Evolutionary conservation across 2,113 vertebrate species (phyloP).

Genomic region (Thamnaconus septentrionalis): DNA sequence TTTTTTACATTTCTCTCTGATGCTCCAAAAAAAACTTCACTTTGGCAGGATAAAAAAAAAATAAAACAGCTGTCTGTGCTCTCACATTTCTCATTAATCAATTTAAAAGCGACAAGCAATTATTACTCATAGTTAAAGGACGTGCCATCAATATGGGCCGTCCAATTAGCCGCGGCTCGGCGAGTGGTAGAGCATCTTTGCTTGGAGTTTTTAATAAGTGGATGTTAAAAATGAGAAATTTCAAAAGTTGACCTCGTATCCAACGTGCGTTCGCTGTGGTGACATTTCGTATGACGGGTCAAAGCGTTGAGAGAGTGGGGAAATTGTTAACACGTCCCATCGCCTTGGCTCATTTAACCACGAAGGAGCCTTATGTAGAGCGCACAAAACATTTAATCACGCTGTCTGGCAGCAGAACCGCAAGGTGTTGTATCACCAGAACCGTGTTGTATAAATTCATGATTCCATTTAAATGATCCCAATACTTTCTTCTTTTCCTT

Average conservation of each 20-base stretch:
- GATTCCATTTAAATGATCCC: too few species aligned
- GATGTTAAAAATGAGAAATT: slow-evolving; percentile 5
- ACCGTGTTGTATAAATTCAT: too few species aligned
- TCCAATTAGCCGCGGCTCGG: slow-evolving; percentile 38
- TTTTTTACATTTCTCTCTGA: too few species aligned
- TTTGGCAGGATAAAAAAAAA: background rate
- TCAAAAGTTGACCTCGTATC: slow-evolving; percentile 28
- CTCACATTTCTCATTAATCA: slow-evolving; percentile 49
- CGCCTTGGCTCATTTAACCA: background rate
- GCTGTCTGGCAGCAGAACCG: background rate
- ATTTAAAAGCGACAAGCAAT: slow-evolving; percentile 51
- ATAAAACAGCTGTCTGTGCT: slow-evolving; percentile 18
- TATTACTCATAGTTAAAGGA: slow-evolving; percentile 47
- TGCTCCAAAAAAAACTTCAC: background rate
- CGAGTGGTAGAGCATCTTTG: background rate
- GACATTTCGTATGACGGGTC: background rate
- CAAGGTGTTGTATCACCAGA: background rate
- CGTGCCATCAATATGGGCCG: slow-evolving; percentile 43
- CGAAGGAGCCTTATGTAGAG: background rate
- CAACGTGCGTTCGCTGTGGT: background rate
- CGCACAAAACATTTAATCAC: background rate
- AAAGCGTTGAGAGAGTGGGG: background rate
- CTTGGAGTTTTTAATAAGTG: background rate
- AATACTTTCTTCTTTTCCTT: too few species aligned
- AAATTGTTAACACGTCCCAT: background rate